Percentiles rank a stretch among this genome's conserved stretches.
Conservation (phyloP, 2,113 vertebrate species). For the Laticauda colubrina region DNA sequence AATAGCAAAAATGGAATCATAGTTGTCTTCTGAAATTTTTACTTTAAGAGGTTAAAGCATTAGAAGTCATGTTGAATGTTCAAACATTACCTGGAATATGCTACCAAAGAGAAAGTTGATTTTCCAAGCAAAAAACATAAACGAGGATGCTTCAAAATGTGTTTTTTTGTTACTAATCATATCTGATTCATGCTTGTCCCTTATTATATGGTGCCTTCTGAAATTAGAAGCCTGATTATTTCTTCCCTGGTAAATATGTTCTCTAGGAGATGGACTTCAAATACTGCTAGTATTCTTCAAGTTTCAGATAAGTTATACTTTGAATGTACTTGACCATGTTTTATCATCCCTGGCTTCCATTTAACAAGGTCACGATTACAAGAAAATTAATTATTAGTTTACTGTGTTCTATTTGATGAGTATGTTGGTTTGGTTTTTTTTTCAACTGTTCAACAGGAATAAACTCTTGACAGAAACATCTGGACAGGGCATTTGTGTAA, state of each 20-base stretch:
- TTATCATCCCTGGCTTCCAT: not conserved
- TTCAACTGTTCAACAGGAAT: not conserved
- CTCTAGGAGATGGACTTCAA: not conserved
- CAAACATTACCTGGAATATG: not conserved
- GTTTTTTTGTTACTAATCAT: not conserved
- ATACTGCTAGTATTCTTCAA: not conserved
- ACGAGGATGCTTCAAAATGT: not conserved
- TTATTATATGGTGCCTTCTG: not conserved
- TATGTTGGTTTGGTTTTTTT: not conserved
- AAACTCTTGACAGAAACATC: not conserved
- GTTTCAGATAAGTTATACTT: not conserved
- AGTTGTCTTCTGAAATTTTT: constrained; percentile 12
- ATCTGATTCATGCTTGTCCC: not conserved
- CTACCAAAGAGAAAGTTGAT: not conserved
- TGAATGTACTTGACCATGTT: not conserved
- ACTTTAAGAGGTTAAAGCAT: not conserved
- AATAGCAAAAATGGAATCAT: not conserved
- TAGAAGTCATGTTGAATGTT: constrained; percentile 8
- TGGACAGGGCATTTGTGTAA: not conserved
- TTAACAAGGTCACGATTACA: not conserved
- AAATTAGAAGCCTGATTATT: not conserved
- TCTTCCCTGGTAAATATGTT: not conserved
- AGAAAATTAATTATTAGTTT: not conserved
- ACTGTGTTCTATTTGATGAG: not conserved
- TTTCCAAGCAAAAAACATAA: not conserved